Percentiles rank a stretch among this genome's conserved stretches.
phyloP scores from a whole-genome alignment of 1,140 invertebrate species.

The Lepidotrigona ventralis region DNA sequence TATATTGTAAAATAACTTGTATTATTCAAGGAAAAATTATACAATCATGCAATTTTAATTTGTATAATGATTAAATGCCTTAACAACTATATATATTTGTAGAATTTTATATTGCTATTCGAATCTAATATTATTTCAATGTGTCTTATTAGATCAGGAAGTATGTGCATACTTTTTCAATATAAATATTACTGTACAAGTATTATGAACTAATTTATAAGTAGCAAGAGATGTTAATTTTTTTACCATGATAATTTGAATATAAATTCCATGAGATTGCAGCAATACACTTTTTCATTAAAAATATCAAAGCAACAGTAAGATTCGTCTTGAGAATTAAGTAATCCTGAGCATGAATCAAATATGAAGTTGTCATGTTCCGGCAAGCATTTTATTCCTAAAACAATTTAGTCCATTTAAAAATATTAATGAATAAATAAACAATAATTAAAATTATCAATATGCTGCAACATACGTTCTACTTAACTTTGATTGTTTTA shows the following conservation, averaged over 20 bases:
- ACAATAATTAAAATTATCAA: neutral
- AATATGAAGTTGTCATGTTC: constrained; percentile 32
- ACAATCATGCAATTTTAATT: no score
- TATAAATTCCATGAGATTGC: constrained; percentile 49
- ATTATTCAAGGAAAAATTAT: no score
- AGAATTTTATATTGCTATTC: neutral
- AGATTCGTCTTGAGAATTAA: neutral
- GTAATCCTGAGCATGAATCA: constrained; percentile 39
- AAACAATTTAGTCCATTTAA: constrained; percentile 25
- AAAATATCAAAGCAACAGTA: constrained; percentile 54
- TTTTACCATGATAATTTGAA: constrained; percentile 35
- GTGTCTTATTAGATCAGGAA: neutral
- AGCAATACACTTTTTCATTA: constrained; percentile 40
- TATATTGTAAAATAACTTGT: no score
- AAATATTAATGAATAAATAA: neutral
- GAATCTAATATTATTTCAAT: neutral
- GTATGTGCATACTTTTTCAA: neutral
- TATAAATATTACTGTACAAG: neutral
- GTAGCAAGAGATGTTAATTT: neutral
- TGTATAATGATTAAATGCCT: no score
- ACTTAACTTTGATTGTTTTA: no score
- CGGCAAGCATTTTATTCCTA: constrained; percentile 59
- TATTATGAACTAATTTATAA: neutral
- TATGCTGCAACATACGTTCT: no score
- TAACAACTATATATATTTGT: no score